These are phyloP conservation scores for Mycetomoellerius zeteki DNA, from an alignment of 1,140 invertebrate genomes.

Conservation along the genomic window DNA sequence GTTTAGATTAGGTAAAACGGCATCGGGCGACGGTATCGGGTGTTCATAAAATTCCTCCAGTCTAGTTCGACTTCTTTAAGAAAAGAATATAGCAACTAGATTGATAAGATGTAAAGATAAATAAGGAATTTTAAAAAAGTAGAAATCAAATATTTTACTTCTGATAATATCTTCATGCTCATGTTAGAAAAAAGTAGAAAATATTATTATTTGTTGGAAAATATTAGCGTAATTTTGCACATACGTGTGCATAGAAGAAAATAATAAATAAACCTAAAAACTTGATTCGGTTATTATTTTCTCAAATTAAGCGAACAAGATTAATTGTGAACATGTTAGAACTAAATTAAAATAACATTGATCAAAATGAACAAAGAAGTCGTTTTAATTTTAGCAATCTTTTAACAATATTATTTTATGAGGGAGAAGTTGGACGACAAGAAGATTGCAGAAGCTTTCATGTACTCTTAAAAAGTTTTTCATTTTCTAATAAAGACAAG, in stretches of 20 bases:
- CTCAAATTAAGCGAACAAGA: not conserved
- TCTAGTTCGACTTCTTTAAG: not conserved
- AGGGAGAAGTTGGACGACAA: not conserved
- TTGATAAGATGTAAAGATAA: constrained; percentile 28
- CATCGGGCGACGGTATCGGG: not conserved
- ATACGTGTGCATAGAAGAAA: not conserved
- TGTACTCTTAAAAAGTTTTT: not conserved
- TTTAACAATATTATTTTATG: constrained; percentile 1
- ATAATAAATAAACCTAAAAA: not conserved
- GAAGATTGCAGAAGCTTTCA: not conserved
- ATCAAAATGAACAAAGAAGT: not conserved
- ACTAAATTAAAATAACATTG: not conserved
- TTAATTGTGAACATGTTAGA: not conserved
- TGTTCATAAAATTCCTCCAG: constrained; percentile 37
- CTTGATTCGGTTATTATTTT: constrained; percentile 3
- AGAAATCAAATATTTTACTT: not conserved
- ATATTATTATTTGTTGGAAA: constrained; percentile 46
- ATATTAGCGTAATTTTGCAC: constrained; percentile 30
- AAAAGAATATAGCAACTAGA: constrained; percentile 30
- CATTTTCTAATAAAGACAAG: constrained; percentile 23
- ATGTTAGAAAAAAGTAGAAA: constrained; percentile 14
- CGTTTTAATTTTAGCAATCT: not conserved
- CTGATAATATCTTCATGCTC: not conserved
- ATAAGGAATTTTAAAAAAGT: not conserved
- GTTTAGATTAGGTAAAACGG: constrained; percentile 40